Base-by-base conservation (phyloP, 1,140 invertebrate genomes). In the Tribolium castaneum region DNA sequence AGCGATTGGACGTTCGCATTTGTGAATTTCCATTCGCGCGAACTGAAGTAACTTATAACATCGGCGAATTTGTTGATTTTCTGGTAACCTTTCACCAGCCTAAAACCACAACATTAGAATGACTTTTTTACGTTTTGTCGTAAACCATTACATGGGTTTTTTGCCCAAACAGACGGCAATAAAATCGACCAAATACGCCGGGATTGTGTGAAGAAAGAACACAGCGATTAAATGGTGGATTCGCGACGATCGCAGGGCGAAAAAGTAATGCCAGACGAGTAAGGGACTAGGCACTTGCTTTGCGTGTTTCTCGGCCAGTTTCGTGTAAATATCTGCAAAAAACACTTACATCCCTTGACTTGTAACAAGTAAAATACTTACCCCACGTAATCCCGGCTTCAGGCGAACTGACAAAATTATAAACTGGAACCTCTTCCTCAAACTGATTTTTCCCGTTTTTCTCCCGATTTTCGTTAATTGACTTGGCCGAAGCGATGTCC, bases 51-150 rank as follows among this genome's bases (percentile, higher is more conserved):
- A 34, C 92, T 89, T 10, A 96, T 87, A 1, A 92, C 92, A 10
- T 89, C 87, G 9, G 91, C 89, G 71, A 95, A 93, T 85, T 94
- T 93, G 66, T 92, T 89, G 51, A 96, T 91, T 85, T 93, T 94
- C 14, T 89, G 88, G 82, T 95, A 95, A n/a, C 94, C 91, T 84
- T 92, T 91, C 16, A 92, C 89, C 88, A 95, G 89, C 86, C 94
- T 95, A 85, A 14, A 88, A 66, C 25, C 25, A 30, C 25, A 6
- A 30, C 22, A n/a, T 30, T 30, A 6, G 3, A 30, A 30, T 30
- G 1, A 30, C 4, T 10, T 52, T 14, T 52, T 52, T n/a, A 50
- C 49, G n/a, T 50, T 50, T 2, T 30, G 0, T 30, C 25, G 10
- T 16, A n/a, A n/a, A 13, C 10, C 14, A 25, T 66, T 66, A 66